Evolutionary conservation across 2,888 invertebrate genomes (phyloP), one percentile per base, ranked within the genome.

Genomic region (Poecilobothrus nobilitatus): DNA sequence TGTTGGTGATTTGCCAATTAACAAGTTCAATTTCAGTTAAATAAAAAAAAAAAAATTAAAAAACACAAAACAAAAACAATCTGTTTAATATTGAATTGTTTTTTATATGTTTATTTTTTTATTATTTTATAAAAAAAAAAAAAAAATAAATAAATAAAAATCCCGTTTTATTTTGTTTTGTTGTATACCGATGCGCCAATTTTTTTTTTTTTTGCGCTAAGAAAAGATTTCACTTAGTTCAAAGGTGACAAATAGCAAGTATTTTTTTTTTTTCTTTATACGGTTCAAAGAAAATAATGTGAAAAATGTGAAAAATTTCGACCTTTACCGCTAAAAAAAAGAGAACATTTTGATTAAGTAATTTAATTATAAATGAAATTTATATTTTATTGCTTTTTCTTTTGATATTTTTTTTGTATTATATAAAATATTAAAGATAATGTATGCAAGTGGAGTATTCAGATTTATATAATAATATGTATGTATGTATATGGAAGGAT

Each of bases 1-100:
- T 53, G 53, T 53, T 53, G 53, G 53, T 53, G 53, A 53, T 53
- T 53, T 53, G 53, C 53, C 53, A 53, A 53, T 53, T 53, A 53
- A 18, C 53, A 53, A 53, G 53, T 53, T 53, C 53, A 53, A 18
- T 18, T 53, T 53, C 15, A 53, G 53, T 53, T 53, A 53, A 18
- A 44, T 44, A 44, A 10, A 44, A 15, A 44, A 44, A 44, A 15
- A 10, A 10, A 15, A 34, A 34, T 34, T 7, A 5, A n/a, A 34
- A 34, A 34, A 34, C 5, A 7, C 34, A 34, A 34, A 34, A 34
- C 8, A 44, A 44, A 15, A 15, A 44, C 2, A 53, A 53, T 53
- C 18, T 6, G 18, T n/a, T 27, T 27, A 27, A 53, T 18, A 53
- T 18, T 18, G 53, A 53, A 53, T 10, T 6, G 18, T 53, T 53